phyloP scores from a whole-genome alignment of 1,140 invertebrate species.

The Limonius californicus region DNA sequence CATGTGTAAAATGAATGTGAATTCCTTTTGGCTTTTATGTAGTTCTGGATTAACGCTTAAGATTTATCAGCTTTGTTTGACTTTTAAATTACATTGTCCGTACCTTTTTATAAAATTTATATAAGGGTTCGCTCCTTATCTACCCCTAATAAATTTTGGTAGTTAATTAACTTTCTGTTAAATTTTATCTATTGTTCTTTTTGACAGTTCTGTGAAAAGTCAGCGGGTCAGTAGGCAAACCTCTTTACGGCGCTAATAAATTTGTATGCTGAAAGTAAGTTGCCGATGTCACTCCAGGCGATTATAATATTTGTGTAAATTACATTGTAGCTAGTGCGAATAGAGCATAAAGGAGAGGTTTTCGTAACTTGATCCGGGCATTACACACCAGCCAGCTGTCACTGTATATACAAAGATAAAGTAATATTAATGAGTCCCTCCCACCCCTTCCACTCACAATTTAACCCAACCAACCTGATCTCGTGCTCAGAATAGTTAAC shows the following conservation, averaged over 20 bases:
- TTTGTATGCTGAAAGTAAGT: neutral
- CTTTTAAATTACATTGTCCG: conserved; percentile 1
- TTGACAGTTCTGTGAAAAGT: neutral
- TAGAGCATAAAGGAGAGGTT: neutral
- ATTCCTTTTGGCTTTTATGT: no score
- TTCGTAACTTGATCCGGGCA: neutral
- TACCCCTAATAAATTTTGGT: neutral
- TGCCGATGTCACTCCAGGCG: neutral
- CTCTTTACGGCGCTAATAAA: neutral
- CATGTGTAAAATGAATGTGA: no score
- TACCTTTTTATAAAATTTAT: conserved; percentile 9
- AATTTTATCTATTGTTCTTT: neutral
- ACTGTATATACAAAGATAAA: conserved; percentile 24
- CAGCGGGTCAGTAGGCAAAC: neutral
- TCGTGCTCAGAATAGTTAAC: neutral
- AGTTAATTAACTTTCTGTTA: conserved; percentile 4
- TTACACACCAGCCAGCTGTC: conserved; percentile 17
- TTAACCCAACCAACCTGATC: neutral
- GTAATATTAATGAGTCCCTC: conserved; percentile 25
- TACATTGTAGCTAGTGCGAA: neutral
- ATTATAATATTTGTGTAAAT: neutral
- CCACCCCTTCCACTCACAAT: neutral
- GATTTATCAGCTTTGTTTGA: neutral
- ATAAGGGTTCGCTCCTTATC: conserved; percentile 5
- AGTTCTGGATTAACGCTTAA: neutral